These are phyloP conservation scores for Ennomos quercinarius DNA, from an alignment of 2,888 invertebrate species.

Conservation along the genomic window DNA sequence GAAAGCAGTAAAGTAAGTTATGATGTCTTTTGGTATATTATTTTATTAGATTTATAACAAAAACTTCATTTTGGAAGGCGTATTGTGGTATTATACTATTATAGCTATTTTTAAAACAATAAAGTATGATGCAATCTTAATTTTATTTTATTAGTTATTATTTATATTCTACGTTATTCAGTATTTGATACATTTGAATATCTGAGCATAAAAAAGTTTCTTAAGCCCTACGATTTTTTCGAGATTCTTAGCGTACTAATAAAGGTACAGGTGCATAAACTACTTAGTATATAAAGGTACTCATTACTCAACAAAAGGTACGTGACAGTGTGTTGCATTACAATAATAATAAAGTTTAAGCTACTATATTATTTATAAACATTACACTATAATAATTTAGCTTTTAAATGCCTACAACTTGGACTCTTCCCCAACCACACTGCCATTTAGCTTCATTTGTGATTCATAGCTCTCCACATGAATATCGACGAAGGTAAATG, in stretches of 20 bases:
- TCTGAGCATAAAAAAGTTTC: slow-evolving; percentile 3
- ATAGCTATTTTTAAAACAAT: too few species aligned
- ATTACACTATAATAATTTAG: neutral
- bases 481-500: slow-evolving; percentile 74
- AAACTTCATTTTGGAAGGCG: too few species aligned
- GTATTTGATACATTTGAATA: too few species aligned
- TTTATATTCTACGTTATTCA: too few species aligned
- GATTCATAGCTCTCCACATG: slow-evolving; percentile 57
- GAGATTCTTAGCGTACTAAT: slow-evolving; percentile 26
- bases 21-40: too few species aligned
- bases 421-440: slow-evolving; percentile 64
- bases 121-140: too few species aligned
- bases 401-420: slow-evolving; percentile 57
- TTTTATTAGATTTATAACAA: too few species aligned
- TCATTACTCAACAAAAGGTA: slow-evolving; percentile 13
- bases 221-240: slow-evolving; percentile 10
- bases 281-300: neutral
- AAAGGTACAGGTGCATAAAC: slow-evolving; percentile 18
- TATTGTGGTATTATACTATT: too few species aligned
- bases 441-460: slow-evolving; percentile 54
- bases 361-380: neutral
- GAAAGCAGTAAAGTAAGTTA: too few species aligned
- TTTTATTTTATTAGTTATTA: too few species aligned
- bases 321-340: neutral
- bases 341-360: neutral